Evolutionary conservation across 2,797 vertebrate species (phyloP), one percentile per base, ranked within the genome.

Genomic region (Amniataba percoides): DNA sequence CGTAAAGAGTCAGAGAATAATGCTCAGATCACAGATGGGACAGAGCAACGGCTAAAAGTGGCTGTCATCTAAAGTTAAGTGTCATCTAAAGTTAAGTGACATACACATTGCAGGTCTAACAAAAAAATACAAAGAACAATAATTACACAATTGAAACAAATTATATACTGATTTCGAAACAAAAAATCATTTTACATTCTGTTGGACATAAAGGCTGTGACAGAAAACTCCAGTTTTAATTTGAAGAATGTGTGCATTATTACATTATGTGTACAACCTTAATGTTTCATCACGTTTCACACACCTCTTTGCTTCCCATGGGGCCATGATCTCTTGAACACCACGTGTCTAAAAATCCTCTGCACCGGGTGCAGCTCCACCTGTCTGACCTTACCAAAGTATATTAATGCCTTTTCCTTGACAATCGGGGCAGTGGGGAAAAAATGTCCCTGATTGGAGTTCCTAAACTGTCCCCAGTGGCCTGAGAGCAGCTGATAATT

Each of bases 401-500:
- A 94, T 94, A 95, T 95, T 91, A 93, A 96, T 95, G 94, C 91
- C 92, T 95, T 96, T 96, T 95, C 90, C 91, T 95, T 95, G 94
- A 96, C 95, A 95, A 95, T 95, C 94, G 94, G 95, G 93, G 92
- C 27, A 94, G 89, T 81, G 88, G 87, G 92, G 94, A 93, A 93
- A 95, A 95, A 95, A 94, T 87, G 95, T 78, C 94, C 94, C 95
- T 94, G 95, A 96, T 96, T 95, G 94, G 95, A 95, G 96, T 94
- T 85, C 90, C 96, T 97, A 95, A 97, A 95, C 95, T 96, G 96
- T 97, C 97, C 97, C 96, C 95, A 93, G 96, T 96, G 96, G 96
- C 96, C 95, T 94, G 90, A 95, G 96, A 96, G 95, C 96, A 97
- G 97, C 97, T 99, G 97, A 97, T 97, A 96, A 96, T 97, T 95